These are phyloP conservation scores for Liposcelis brunnea DNA, from an alignment of 2,888 invertebrate species.

Conservation along the genomic window DNA sequence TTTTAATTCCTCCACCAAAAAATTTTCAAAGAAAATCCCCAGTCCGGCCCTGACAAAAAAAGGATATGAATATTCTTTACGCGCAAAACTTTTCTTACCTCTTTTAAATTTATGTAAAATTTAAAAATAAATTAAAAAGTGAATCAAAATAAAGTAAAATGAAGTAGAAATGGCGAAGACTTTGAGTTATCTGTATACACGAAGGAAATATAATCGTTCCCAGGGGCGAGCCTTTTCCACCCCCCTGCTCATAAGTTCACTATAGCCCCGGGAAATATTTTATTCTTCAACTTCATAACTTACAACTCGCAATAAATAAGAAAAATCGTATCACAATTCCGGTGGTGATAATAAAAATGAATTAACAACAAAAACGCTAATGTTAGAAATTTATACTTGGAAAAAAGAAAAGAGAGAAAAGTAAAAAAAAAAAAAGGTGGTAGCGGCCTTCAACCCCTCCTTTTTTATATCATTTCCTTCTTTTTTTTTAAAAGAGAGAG, in stretches of 20 bases:
- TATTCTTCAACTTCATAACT: slow-evolving; percentile 5
- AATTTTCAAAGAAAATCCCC: no score
- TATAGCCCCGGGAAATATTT: not conserved
- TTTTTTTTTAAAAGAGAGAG: no score
- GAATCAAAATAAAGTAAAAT: slow-evolving; percentile 6
- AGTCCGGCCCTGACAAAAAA: no score
- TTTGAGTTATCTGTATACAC: slow-evolving; percentile 2
- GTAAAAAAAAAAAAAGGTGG: no score
- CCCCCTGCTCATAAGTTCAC: not conserved
- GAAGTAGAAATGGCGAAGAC: not conserved
- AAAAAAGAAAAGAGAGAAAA: no score
- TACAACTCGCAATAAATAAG: slow-evolving; percentile 9
- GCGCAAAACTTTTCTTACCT: not conserved
- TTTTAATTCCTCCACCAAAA: no score
- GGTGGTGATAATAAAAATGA: slow-evolving; percentile 19
- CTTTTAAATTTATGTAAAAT: slow-evolving; percentile 8
- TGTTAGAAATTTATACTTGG: not conserved
- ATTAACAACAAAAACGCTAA: slow-evolving; percentile 16
- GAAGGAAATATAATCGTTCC: slow-evolving; percentile 4
- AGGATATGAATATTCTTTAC: no score
- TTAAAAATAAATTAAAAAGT: slow-evolving; percentile 9
- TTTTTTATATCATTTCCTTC: no score
- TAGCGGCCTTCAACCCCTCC: no score
- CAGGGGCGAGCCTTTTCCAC: not conserved
- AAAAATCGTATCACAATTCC: slow-evolving; percentile 17